Base-by-base conservation (phyloP, 2,888 invertebrate genomes). In the Diplazon laetatorius region DNA sequence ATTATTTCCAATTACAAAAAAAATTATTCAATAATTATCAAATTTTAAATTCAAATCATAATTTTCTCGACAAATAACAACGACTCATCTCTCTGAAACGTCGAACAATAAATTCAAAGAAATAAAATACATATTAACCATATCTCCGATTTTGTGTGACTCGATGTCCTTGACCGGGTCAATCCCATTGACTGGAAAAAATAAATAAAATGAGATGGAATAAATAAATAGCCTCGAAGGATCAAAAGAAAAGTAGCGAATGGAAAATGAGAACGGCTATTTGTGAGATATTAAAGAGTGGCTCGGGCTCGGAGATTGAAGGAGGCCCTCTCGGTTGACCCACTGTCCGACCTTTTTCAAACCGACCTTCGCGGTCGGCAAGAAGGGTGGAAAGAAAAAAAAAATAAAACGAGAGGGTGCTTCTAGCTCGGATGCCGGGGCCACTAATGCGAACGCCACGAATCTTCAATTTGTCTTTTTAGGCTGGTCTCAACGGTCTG, bases 401-500 rank as follows among this genome's bases (percentile, higher is more conserved):
- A 37, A 37, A 4, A 10, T 4, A 55, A 55, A 48, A 44, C 73
- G 66, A 60, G 66, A 60, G 66, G 57, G 63, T 65, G 30, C 62
- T 44, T 63, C 55, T 65, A 68, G 60, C 66, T 62, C 69, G 39
- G 68, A 57, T 72, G 37, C 70, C 62, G 78, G 76, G 65, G 60
- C 71, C 20, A 79, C 70, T 86, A 82, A 83, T 83, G 74, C 71
- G 79, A 78, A 77, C 65, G 60, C 59, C 78, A 79, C 62, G 65
- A 75, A 70, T 83, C 83, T 55, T 16, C 76, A 80, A 83, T 84
- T 76, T 80, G 84, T 86, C 84, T 86, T 89, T 89, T 75, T 87
- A 91, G 91, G 85, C 88, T 81, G 90, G 88, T 82, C 85, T 90
- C 80, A 91, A 91, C 82, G 91, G 90, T 76, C 88, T 90, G 82